A percentile compares a stretch with the other conserved stretches of the same genome.
These are phyloP conservation scores for Eurytoma adleriae DNA, from an alignment of 2,888 invertebrate genomes.

Conservation along the genomic window DNA sequence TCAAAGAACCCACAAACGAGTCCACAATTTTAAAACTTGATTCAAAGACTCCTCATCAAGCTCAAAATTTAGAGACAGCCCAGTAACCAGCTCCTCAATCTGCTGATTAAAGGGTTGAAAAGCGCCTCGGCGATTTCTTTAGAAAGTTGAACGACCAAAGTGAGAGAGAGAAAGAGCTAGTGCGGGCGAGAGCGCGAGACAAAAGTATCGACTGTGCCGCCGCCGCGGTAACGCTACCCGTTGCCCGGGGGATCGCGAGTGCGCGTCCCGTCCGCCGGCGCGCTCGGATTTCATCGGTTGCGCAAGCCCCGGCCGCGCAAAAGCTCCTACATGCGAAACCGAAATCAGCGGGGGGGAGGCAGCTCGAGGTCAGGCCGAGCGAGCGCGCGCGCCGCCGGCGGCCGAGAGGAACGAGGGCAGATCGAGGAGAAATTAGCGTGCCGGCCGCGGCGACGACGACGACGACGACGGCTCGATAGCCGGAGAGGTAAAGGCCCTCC, in stretches of 20 bases:
- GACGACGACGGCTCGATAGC: slow-evolving; percentile 58
- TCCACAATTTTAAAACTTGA: no score
- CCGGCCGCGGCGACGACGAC: slow-evolving; percentile 27
- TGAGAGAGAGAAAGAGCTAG: neutral
- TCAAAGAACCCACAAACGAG: no score
- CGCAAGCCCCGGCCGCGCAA: no score
- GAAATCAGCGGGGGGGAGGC: neutral
- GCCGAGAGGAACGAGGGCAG: neutral
- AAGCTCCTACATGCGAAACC: neutral
- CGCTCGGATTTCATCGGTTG: neutral
- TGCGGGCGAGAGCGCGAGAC: neutral
- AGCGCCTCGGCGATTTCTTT: slow-evolving; percentile 39
- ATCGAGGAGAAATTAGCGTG: neutral
- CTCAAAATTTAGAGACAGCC: no score
- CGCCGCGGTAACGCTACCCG: neutral
- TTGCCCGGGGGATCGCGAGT: slow-evolving; percentile 1
- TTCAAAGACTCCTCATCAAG: no score
- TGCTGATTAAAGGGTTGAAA: neutral
- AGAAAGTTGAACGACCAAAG: slow-evolving; percentile 45
- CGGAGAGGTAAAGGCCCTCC: slow-evolving; percentile 55
- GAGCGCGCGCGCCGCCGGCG: neutral
- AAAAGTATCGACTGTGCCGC: slow-evolving; percentile 8
- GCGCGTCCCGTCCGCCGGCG: neutral
- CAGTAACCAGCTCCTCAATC: no score
- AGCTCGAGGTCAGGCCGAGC: neutral